These are phyloP conservation scores for Ctenicera cuprea DNA, from an alignment of 2,888 invertebrate genomes.

Conservation along the genomic window DNA sequence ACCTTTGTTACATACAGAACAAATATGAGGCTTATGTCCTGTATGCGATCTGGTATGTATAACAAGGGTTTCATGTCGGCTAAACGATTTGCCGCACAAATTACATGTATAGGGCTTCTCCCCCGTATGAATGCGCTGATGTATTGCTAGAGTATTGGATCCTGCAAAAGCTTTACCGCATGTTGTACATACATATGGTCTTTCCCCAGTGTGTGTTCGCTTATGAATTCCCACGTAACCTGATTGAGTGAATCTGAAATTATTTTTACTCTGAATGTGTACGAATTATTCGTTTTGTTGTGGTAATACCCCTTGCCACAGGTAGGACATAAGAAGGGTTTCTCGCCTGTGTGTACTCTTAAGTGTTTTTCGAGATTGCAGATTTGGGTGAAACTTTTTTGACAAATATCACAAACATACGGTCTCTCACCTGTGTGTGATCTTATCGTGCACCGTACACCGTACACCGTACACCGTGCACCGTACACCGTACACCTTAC, in stretches of 20 bases:
- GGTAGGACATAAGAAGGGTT: conserved; percentile 70
- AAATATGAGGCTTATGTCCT: conserved; percentile 70
- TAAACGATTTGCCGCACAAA: conserved; percentile 69
- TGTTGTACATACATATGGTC: conserved; percentile 71
- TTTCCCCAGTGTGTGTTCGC: conserved; percentile 72
- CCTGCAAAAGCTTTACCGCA: conserved; percentile 73
- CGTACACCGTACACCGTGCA: too few species aligned
- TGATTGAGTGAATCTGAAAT: conserved; percentile 71
- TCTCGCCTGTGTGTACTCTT: conserved; percentile 72
- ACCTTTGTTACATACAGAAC: conserved; percentile 69
- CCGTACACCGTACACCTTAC: too few species aligned
- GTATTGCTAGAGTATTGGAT: conserved; percentile 70
- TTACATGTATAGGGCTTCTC: conserved; percentile 71
- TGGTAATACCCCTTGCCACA: conserved; percentile 70
- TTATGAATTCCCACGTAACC: conserved; percentile 73
- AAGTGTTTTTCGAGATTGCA: conserved; percentile 72
- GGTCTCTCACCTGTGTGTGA: conserved; percentile 73
- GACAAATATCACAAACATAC: conserved; percentile 69
- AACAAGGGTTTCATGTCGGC: conserved; percentile 69
- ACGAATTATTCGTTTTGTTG: not conserved
- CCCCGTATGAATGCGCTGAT: conserved; percentile 71
- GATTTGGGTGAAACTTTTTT: conserved; percentile 71
- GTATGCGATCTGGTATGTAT: conserved; percentile 71
- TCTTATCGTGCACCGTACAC: too few species aligned
- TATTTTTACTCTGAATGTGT: not conserved